Evolutionary conservation across 2,888 invertebrate species (phyloP).

Genomic region (Limnephilus lunatus): DNA sequence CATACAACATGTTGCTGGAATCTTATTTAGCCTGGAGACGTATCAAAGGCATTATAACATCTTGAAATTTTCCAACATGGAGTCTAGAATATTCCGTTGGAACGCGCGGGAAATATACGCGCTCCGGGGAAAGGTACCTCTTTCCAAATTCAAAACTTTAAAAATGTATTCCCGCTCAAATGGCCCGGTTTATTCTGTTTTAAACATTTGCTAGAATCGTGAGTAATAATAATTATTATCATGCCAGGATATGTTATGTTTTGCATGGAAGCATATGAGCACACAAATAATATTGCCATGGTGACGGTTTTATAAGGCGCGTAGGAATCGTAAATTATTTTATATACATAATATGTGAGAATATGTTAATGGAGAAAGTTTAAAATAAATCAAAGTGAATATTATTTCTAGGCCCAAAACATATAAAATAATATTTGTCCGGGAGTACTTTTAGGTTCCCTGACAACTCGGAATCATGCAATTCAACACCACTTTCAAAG

Average conservation of each 20-base stretch:
- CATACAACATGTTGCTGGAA: neutral
- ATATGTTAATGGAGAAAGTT: neutral
- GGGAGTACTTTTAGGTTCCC: too few relatives aligned
- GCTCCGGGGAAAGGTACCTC: neutral
- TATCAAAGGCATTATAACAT: neutral
- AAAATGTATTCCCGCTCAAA: constrained; percentile 22
- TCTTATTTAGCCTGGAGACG: neutral
- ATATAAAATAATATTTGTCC: neutral
- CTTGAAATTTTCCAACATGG: neutral
- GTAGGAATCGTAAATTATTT: neutral
- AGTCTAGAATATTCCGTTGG: neutral
- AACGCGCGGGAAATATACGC: neutral
- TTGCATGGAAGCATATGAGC: neutral
- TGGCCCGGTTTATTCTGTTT: constrained; percentile 2
- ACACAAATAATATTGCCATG: neutral
- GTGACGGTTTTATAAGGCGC: neutral
- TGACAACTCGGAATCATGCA: too few relatives aligned
- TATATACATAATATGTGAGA: neutral
- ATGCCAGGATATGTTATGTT: neutral
- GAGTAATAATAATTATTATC: neutral
- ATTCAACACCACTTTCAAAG: too few relatives aligned
- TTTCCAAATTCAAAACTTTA: constrained; percentile 13
- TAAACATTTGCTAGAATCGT: constrained; percentile 5
- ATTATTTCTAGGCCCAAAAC: neutral
- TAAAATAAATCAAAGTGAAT: neutral